phyloP scores from a whole-genome alignment of 1,140 invertebrate genomes.

The Galendromus occidentalis region DNA sequence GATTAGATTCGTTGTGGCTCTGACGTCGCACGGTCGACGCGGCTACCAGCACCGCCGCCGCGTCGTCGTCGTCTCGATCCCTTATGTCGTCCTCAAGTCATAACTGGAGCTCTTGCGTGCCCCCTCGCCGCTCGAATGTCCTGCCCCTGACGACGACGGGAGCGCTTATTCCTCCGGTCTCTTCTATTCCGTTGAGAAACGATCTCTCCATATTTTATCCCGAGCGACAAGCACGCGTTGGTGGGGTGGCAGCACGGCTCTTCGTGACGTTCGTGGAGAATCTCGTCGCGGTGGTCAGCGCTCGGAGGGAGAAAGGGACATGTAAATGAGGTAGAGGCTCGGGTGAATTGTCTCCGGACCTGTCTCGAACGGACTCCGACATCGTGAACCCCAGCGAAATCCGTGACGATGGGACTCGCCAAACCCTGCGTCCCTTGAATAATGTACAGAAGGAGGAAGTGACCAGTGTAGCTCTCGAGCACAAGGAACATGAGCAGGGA shows the following conservation, averaged over 20 bases:
- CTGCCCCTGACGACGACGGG: not conserved
- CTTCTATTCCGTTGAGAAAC: not conserved
- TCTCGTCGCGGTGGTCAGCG: not conserved
- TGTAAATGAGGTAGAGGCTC: not conserved
- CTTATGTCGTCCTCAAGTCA: not conserved
- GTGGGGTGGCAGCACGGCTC: not conserved
- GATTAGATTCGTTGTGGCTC: not conserved
- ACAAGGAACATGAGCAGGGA: too few species aligned
- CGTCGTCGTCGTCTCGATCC: not conserved
- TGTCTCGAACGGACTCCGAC: too few species aligned
- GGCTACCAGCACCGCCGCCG: not conserved
- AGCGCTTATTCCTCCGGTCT: not conserved
- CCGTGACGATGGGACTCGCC: too few species aligned
- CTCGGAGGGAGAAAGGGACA: not conserved
- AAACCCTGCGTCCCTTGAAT: too few species aligned
- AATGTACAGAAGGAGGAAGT: too few species aligned
- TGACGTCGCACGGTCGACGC: not conserved
- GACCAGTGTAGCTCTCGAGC: too few species aligned
- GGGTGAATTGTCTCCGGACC: too few species aligned
- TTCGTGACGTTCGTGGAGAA: not conserved
- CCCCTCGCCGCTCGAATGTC: not conserved
- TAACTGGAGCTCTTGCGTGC: not conserved
- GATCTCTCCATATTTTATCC: slow-evolving; percentile 3
- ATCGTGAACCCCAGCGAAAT: too few species aligned
- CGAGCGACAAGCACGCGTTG: not conserved